phyloP scores from a whole-genome alignment of 2,888 invertebrate genomes.

The Zeuzera pyrina region DNA sequence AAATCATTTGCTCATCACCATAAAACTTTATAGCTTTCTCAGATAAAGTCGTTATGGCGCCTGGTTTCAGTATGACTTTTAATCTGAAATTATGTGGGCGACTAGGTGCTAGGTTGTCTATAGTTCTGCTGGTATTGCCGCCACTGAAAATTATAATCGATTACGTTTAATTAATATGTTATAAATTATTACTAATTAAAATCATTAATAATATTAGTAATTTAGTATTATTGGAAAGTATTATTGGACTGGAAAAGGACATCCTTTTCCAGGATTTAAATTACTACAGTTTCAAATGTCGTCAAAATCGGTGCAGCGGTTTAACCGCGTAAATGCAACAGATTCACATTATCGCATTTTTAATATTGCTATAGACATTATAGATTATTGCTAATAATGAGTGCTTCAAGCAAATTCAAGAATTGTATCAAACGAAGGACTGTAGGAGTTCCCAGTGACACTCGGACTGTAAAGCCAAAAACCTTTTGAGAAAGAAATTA shows the following conservation, averaged over 20 bases:
- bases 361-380: no score
- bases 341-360: no score
- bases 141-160: constrained; percentile 41
- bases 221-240: neutral
- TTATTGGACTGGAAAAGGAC: neutral
- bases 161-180: neutral
- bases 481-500: no score
- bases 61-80: constrained; percentile 36
- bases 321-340: no score
- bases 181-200: neutral
- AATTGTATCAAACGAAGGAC: no score
- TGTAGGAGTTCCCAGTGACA: no score
- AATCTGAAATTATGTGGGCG: constrained; percentile 64
- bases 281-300: no score
- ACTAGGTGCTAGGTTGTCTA: constrained; percentile 58
- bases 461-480: no score
- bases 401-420: no score
- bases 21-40: constrained; percentile 30
- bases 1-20: constrained; percentile 31
- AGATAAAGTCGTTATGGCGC: constrained; percentile 27
- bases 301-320: no score
- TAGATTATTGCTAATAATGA: no score
- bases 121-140: constrained; percentile 42
- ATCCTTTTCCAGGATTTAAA: neutral
- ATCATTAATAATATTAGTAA: neutral